Evolutionary conservation across 2,797 vertebrate genomes (phyloP), one percentile per base, ranked within the genome.

Genomic region (Myotis vivesi): DNA sequence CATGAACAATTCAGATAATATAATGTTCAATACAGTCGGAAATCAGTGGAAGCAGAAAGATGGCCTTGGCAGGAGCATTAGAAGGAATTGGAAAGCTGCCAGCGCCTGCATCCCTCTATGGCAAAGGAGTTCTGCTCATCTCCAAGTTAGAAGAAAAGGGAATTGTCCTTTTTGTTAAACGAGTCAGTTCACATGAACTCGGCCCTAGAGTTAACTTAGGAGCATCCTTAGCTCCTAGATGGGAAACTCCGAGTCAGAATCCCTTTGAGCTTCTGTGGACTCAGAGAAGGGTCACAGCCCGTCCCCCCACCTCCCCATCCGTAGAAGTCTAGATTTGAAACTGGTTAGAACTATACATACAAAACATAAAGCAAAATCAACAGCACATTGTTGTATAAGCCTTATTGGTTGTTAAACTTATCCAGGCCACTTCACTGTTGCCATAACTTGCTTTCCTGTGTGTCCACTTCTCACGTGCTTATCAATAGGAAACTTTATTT

Each of bases 141-240:
- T 96, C 92, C 92, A 96, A 97, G 96, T 98, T 98, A 91, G 82
- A 91, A 94, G 91, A 80, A 64, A 89, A 92, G 59, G 84, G 85
- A 95, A 96, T 89, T 91, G 91, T 71, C 55, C 33, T 22, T 97
- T 97, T 93, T 82, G 80, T 97, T 95, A 96, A 96, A 69, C 73
- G 46, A 87, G 81, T 90, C 59, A 77, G n/a, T 97, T 96, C 94
- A 73, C 66, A 28, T 66, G 89, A 88, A 71, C 66, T 95, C 59
- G n/a, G 53, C 89, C 46, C 94, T 96, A 53, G 64, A 66, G 92
- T 91, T 97, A 23, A 88, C 8, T 80, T 87, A 51, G 44, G 89
- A 92, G 89, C 2, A 3, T 92, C 89, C 93, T 85, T 87, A 87
- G 41, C 9, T 95, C 91, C 92, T 49, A 62, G 13, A 28, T 41